Conservation (phyloP, 1,140 invertebrate species). For the Drosophila paulistorum region DNA sequence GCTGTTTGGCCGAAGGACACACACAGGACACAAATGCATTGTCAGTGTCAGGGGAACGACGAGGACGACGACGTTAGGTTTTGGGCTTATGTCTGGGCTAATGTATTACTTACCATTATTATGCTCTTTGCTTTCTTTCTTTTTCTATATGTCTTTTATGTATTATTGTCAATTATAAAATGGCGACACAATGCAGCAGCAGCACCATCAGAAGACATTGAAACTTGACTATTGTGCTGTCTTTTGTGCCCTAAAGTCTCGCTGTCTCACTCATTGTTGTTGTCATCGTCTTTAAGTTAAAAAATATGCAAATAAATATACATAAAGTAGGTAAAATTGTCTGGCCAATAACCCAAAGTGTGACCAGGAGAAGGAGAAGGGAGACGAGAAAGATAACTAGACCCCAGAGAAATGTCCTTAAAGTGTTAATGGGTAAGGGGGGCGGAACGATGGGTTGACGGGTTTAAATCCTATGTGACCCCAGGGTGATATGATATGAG, state of each 20-base stretch:
- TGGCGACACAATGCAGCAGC: slow-evolving; percentile 61
- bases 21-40: slow-evolving; percentile 67
- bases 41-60: slow-evolving; percentile 61
- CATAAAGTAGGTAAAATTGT: slow-evolving; percentile 81
- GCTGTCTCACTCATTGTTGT: slow-evolving; percentile 17
- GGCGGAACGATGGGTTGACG: slow-evolving; percentile 6
- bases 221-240: slow-evolving; percentile 60
- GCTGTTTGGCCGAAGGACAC: slow-evolving; percentile 1
- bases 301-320: slow-evolving; percentile 80
- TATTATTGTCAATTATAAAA: slow-evolving; percentile 81
- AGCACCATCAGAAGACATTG: slow-evolving; percentile 21
- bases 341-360: slow-evolving; percentile 71
- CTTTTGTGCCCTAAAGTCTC: slow-evolving; percentile 22
- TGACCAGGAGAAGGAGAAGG: not conserved
- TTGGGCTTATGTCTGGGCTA: slow-evolving; percentile 71
- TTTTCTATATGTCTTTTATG: slow-evolving; percentile 68
- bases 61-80: not conserved
- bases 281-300: slow-evolving; percentile 77
- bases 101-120: slow-evolving; percentile 80
- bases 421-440: slow-evolving; percentile 63
- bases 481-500: slow-evolving; percentile 49
- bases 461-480: slow-evolving; percentile 52
- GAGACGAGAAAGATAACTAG: slow-evolving; percentile 47
- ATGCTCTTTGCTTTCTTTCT: slow-evolving; percentile 68
- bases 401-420: slow-evolving; percentile 54